Conservation (phyloP, 2,888 invertebrate species). For the Archips crataeganus region DNA sequence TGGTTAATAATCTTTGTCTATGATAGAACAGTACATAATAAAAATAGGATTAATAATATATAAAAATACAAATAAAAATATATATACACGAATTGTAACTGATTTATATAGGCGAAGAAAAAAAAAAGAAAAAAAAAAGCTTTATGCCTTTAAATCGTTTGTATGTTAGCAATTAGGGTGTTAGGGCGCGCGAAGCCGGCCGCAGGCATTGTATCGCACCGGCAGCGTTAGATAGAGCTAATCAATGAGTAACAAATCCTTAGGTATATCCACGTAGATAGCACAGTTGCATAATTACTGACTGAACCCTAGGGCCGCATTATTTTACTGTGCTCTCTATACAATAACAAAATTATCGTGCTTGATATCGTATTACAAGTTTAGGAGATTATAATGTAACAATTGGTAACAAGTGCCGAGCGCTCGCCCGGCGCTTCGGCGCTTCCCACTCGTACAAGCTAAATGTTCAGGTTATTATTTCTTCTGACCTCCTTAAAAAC, state of each 20-base stretch:
- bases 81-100: constrained; percentile 83
- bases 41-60: constrained; percentile 76
- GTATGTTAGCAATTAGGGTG: constrained; percentile 77
- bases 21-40: constrained; percentile 82
- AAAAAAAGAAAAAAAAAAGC: constrained; percentile 76
- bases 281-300: constrained; percentile 54
- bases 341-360: constrained; percentile 65
- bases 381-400: constrained; percentile 61
- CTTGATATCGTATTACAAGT: constrained; percentile 75
- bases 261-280: constrained; percentile 57
- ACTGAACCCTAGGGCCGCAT: constrained; percentile 28
- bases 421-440: constrained; percentile 55
- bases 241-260: constrained; percentile 66
- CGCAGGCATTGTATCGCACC: constrained; percentile 70
- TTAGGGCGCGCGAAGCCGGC: constrained; percentile 67
- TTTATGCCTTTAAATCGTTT: constrained; percentile 84
- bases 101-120: constrained; percentile 77
- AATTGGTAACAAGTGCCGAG: constrained; percentile 57
- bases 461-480: constrained; percentile 55
- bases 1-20: constrained; percentile 83
- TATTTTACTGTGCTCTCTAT: constrained; percentile 54
- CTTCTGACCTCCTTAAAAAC: constrained; percentile 51
- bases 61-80: constrained; percentile 84
- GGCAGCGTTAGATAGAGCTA: constrained; percentile 78
- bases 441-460: background rate